Evolutionary conservation across 2,888 invertebrate genomes (phyloP), one percentile per base, ranked within the genome.

Genomic region (Caenorhabditis sp.): DNA sequence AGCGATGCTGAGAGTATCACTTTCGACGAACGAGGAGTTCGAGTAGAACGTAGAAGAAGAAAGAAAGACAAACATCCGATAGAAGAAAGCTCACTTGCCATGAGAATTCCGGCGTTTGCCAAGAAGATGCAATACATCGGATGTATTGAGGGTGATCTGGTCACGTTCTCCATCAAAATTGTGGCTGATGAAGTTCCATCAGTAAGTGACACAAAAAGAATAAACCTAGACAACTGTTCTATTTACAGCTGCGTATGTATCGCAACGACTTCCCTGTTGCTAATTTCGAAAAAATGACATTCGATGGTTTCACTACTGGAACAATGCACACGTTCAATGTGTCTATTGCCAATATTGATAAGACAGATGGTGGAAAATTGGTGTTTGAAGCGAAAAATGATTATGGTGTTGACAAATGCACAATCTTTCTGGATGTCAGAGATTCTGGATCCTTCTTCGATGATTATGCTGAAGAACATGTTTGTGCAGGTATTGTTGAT

Each of bases 301-400:
- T 72, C 36, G 69, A 71, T 37, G 71, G 73, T 54, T 72, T 65
- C 43, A 71, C 62, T 27, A 67, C 59, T 26, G 75, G 68, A 14
- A 17, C 60, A 5, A 71, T 62, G n/a, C 69, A 70, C 66, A 69
- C 69, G 2, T 77, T 76, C 49, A 68, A 72, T 12, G 64, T 82
- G 14, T 64, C 70, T 1, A 74, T 82, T 62, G 69, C 72, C 0
- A 75, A 76, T 27, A 78, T 81, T 50, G 58, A 68, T 0, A 74
- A 74, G 19, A 63, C 75, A 8, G 78, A 82, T 36, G 81, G 75
- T 60, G 82, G 79, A 36, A 76, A 78, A 59, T 58, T 78, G n/a
- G 75, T 75, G 1, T 69, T 79, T 51, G 73, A 74, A 19, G 79
- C 79, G 1, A 71, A 68, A 5, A 77, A 79, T 31, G 73, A 76